Evolutionary conservation across 2,888 invertebrate species (phyloP), one percentile per base, ranked within the genome.

Genomic region (Trisateles emortualis): DNA sequence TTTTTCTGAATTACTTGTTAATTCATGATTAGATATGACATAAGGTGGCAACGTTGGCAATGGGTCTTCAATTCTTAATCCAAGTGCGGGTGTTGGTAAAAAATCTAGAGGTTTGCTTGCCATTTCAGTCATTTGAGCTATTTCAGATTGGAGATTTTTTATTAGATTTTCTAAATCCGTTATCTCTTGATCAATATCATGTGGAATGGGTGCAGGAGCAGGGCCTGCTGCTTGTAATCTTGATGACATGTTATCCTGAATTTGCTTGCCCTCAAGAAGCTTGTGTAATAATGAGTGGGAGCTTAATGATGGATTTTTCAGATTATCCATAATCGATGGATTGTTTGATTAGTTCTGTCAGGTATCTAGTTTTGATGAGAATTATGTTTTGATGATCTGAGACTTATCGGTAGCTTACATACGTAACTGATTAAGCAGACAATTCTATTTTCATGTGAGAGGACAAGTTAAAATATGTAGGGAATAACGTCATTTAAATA

Each of bases 101-200:
- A n/a, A 17, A 8, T 51, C 40, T 9, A 53, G 24, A 0, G 58
- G 47, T 33, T 63, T 70, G 3, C 52, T 64, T 10, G 66, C 59
- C 24, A 64, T 69, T 19, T 59, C 52, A 2, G 76, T 61, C 72
- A 87, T 74, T 17, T 77, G 75, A 49, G 57, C 45, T 14, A 89
- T 80, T 77, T 88, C 86, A 8, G 70, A 64, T 66, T 90, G 86
- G 8, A 89, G 59, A 30, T 39, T 64, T 55, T 59, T 61, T 16
- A 70, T 72, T 11, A 60, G 19, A 29, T 46, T 54, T 14, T 72
- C 72, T 43, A 70, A 43, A 24, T 65, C 80, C 19, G 79, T 68
- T 62, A 90, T 84, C 42, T 86, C 79, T 45, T 61, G 69, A 17
- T 89, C 83, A 26, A 89, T 76, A 46, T 79, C 63, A 16, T 56